Evolutionary conservation across 2,113 vertebrate species (phyloP), one percentile per base, ranked within the genome.

Genomic region (Sander vitreus): DNA sequence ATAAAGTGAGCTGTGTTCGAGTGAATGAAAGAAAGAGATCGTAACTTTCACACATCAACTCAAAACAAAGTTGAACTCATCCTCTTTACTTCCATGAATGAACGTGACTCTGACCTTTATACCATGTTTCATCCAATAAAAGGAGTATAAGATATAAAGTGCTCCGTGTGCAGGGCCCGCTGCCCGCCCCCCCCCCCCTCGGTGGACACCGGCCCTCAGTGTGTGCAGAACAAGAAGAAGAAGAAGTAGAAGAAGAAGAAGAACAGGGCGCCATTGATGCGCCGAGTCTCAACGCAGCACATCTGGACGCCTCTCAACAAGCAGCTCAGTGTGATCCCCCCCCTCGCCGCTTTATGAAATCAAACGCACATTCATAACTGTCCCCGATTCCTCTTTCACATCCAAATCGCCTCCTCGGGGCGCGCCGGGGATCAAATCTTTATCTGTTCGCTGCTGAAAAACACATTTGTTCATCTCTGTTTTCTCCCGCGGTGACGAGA

Each of bases 221-320:
- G 83, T 88, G 79, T 55, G 39, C 15, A 16, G 55, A 39, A 43
- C 39, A 68, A 81, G 64, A 62, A 77, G 65, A 71, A 68, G 6
- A 80, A 89, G 47, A 68, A 81, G 64, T 57, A 78, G 65, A 71
- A 68, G 6, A 74, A 89, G 64, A 63, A 78, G 65, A 71, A 68
- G 6, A 80, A 89, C 88, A 90, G 85, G 88, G 85, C 16, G 1
- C 48, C 85, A 90, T 90, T 90, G 88, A 90, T 87, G 80, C 50
- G 23, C 30, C 1, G 55, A 1, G 39, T 43, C 78, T 81, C 65
- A 82, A 78, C 14, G 21, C 81, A 68, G 66, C 85, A 90, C 88
- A 90, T 90, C 88, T 90, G 88, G 88, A 85, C 79, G 1, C 25
- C 70, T 9, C 71, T 85, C 85, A 88, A 90, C 88, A 90, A 90